Evolutionary conservation across 2,888 invertebrate genomes (phyloP).

Genomic region (Myopa tessellatipennis): DNA sequence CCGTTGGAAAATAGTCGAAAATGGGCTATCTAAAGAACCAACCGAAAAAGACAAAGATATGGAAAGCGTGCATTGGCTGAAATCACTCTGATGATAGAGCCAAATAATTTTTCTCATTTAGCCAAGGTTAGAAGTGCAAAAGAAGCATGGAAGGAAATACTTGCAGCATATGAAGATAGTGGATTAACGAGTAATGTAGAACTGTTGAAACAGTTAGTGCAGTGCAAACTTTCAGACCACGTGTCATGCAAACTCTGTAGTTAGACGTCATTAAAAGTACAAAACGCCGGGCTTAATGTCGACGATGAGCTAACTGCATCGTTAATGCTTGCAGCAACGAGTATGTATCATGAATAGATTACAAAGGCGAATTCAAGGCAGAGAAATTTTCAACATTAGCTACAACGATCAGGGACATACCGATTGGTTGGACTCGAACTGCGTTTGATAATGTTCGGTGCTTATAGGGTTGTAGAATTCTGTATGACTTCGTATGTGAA

Average conservation of each 20-base stretch:
- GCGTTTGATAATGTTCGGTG: too few relatives aligned
- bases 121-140: conserved; percentile 42
- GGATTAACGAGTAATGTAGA: conserved; percentile 46
- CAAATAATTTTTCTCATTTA: conserved; percentile 15
- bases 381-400: too few relatives aligned
- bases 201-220: conserved; percentile 35
- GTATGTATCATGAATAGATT: too few relatives aligned
- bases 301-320: conserved; percentile 22
- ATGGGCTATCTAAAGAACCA: conserved; percentile 11
- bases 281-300: conserved; percentile 20
- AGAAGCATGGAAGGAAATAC: conserved; percentile 45
- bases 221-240: conserved; percentile 16
- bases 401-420: too few relatives aligned
- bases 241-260: conserved; percentile 12
- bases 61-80: conserved; percentile 8
- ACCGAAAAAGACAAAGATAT: conserved; percentile 6
- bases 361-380: too few relatives aligned
- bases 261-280: conserved; percentile 24
- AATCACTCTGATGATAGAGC: conserved; percentile 14
- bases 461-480: too few relatives aligned
- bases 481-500: too few relatives aligned
- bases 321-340: conserved; percentile 22
- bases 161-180: conserved; percentile 44
- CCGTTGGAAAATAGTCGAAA: conserved; percentile 40
- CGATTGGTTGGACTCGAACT: too few relatives aligned